Base-by-base conservation (phyloP, 2,888 invertebrate genomes). In the Thymelicus lineola region DNA sequence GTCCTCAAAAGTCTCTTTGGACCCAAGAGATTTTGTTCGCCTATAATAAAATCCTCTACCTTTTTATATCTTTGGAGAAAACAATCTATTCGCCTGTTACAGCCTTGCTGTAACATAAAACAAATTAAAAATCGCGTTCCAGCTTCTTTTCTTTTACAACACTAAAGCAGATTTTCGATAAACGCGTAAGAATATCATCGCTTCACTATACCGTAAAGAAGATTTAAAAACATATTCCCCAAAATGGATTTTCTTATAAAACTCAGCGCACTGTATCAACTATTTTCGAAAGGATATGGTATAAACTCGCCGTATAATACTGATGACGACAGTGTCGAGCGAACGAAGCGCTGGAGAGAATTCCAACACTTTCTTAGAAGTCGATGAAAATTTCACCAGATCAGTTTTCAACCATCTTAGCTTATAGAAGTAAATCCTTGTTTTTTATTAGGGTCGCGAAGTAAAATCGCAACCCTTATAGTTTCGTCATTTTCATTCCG, bases 341-440 rank as follows among this genome's bases (percentile, higher is more conserved):
- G 48, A 59, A 38, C 59, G 48, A 14, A 50, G 66, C 60, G n/a
- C 36, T n/a, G 17, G 42, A 28, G 53, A 55, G 53, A 67, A 61
- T 67, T 60, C 60, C 53, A 60, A 42, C 50, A 53, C 28, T 60
- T 67, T 67, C 53, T 42, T 15, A 50, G 35, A 50, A 35, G 38
- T 20, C 42, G 53, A 66, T 60, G 50, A 66, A 60, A 66, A 36
- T 36, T 66, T 66, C n/a, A 66, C 59, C 58, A 48, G 53, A 36
- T 66, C 66, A 58, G 48, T 17, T 66, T 58, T 65, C 65, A 12
- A 45, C 14, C 61, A 48, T 60, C 42, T 28, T 46, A 46, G 57
- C 46, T 48, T 42, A 42, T 12, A 42, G 42, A 42, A 12, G 9
- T 42, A 42, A 42, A 42, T 42, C 42, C 42, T 42, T 9, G 9